Base-by-base conservation (phyloP, 2,888 invertebrate species). In the Lacanobia oleracea region DNA sequence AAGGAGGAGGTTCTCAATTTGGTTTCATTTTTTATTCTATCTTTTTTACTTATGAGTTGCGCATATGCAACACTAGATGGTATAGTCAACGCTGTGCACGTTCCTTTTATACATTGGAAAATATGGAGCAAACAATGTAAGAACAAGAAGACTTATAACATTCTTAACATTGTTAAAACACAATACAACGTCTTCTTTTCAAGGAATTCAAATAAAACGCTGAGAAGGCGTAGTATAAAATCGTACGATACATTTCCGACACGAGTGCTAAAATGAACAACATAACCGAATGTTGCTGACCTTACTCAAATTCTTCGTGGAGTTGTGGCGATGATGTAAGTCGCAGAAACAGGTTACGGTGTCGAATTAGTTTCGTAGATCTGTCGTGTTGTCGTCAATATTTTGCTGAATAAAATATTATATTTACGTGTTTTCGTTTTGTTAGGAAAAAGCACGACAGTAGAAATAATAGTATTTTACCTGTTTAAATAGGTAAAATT, bases 261-360 rank as follows among this genome's bases (percentile, higher is more conserved):
- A 62, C 65, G 18, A 56, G 18, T 59, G 23, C 43, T 51, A 64
- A 54, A 74, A 67, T 14, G 16, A 69, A 51, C 23, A 62, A 65
- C 45, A 61, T 14, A 12, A 43, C 48, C 14, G 45, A 80, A 81
- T 69, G 74, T 62, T 75, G 77, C 81, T 75, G 81, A 82, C 80
- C 76, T 83, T 71, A 85, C 73, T 60, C 75, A 73, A 86, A 84
- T 74, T 72, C 67, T 67, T 57, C 21, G 75, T 56, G 56, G 67
- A 79, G 67, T 69, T 83, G 75, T 80, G 74, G 75, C 77, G 84
- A 79, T 88, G 89, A 88, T 78, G 84, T 88, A 76, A 88, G 64
- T 53, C 56, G 21, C 7, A 63, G 75, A 82, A 84, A 79, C 79
- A 27, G 63, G 79, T 79, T 73, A 65, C 50, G 23, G 48, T 71